Evolutionary conservation across 2,888 invertebrate species (phyloP), one percentile per base, ranked within the genome.

Genomic region (Nemotelus nigrinus): DNA sequence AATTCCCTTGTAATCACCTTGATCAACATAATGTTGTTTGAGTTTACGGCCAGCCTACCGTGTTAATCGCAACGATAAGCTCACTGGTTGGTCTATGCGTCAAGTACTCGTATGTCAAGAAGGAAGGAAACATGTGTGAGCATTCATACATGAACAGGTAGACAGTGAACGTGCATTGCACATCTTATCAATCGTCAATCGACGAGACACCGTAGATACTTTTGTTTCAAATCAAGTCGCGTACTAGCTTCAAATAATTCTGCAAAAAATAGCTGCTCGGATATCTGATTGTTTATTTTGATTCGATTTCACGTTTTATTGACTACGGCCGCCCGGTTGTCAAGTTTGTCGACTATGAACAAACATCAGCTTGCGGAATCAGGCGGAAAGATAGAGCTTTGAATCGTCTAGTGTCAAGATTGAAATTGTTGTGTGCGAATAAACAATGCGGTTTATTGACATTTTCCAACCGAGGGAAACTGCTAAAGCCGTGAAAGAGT

Each of bases 281-380:
- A 25, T 25, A 25, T 25, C 25, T 25, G 4, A 70, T 55, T 70
- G 70, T 70, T 55, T 70, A 55, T 53, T 70, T 70, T 70, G 53
- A 70, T 70, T 53, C 55, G 48, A n/a, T 70, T 53, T 70, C 53
- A 70, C 55, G 70, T 53, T 70, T 70, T 70, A 70, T 70, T 70
- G 25, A 25, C 25, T 70, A 70, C 43, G 53, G 39, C 43, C 6
- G 60, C 25, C 25, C 25, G 25, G 25, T 25, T 25, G 25, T 25
- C 25, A 25, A 25, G 25, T 25, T 25, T 25, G 25, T 25, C 25
- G 25, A 1, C 25, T 25, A 25, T 25, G 25, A 25, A 25, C 25
- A 25, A 25, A 25, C 25, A 25, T 25, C 25, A 25, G 25, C 25
- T 25, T 25, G 25, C 25, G 25, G 25, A 25, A 25, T 25, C 25